These are phyloP conservation scores for Hololepta plana DNA, from an alignment of 2,888 invertebrate species.

Conservation along the genomic window DNA sequence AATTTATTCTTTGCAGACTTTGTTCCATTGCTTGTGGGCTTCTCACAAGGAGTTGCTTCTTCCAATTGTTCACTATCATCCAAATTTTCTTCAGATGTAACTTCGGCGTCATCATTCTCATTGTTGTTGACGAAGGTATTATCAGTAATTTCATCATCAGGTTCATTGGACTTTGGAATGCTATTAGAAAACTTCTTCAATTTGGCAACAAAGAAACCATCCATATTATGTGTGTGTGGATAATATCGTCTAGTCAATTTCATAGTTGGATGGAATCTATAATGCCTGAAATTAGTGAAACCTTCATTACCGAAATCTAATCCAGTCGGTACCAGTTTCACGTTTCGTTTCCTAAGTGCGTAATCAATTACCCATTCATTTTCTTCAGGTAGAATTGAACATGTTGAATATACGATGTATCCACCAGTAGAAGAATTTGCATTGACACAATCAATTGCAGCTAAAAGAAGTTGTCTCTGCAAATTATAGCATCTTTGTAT, in stretches of 20 bases:
- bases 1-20: no score
- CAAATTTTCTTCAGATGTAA: no score
- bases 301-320: constrained; percentile 93
- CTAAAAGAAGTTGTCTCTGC: constrained; percentile 78
- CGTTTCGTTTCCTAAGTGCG: constrained; percentile 80
- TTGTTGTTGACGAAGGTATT: no score
- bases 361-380: constrained; percentile 97
- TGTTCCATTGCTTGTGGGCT: no score
- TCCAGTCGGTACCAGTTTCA: constrained; percentile 84
- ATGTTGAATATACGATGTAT: constrained; percentile 95
- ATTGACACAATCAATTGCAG: constrained; percentile 94
- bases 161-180: constrained; percentile 23
- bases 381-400: constrained; percentile 94
- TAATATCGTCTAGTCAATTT: constrained; percentile 83
- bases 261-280: constrained; percentile 78
- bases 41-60: no score
- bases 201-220: constrained; percentile 98
- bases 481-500: constrained; percentile 81
- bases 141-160: constrained; percentile 14
- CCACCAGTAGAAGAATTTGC: constrained; percentile 86
- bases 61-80: no score
- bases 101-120: no score
- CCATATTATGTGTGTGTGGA: constrained; percentile 97
- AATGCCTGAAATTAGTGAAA: constrained; percentile 71
- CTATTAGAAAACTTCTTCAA: constrained; percentile 88